These are phyloP conservation scores for Scaptomyza pallida DNA, from an alignment of 1,140 invertebrate species.

Conservation along the genomic window DNA sequence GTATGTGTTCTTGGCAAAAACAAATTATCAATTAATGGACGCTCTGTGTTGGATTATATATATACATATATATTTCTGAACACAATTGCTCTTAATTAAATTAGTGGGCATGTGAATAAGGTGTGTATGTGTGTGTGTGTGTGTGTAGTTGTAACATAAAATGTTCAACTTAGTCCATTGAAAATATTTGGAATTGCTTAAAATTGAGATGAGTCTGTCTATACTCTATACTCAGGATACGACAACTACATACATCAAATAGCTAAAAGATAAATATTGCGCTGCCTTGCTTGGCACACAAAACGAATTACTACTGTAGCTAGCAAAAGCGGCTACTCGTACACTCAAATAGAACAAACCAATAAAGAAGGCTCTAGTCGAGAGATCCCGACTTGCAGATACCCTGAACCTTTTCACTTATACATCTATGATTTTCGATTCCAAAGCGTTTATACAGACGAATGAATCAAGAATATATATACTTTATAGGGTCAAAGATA, in stretches of 20 bases:
- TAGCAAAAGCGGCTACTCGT: conserved; percentile 57
- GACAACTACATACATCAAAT: conserved; percentile 41
- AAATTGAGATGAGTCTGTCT: conserved; percentile 38
- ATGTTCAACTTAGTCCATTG: conserved; percentile 79
- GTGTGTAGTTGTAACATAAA: conserved; percentile 50
- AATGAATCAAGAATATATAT: too few relatives aligned
- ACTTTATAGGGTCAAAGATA: too few relatives aligned
- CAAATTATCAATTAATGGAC: conserved; percentile 41
- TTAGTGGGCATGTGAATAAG: conserved; percentile 2
- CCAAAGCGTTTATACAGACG: too few relatives aligned
- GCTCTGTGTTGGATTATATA: conserved; percentile 12
- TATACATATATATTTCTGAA: conserved; percentile 46
- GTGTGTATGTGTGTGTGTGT: background rate
- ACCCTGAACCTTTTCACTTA: too few relatives aligned
- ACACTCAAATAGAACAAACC: conserved; percentile 9
- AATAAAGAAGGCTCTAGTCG: too few relatives aligned
- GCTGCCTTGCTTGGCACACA: conserved; percentile 46
- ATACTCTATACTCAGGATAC: conserved; percentile 45
- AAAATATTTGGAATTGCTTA: conserved; percentile 60
- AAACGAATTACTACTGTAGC: conserved; percentile 50
- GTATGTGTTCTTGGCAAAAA: conserved; percentile 40
- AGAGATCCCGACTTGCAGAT: too few relatives aligned
- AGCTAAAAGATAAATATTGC: conserved; percentile 40
- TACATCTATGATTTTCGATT: too few relatives aligned
- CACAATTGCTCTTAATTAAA: conserved; percentile 57